phyloP scores from a whole-genome alignment of 2,888 invertebrate species.

The Dorcus parallelipipedus region DNA sequence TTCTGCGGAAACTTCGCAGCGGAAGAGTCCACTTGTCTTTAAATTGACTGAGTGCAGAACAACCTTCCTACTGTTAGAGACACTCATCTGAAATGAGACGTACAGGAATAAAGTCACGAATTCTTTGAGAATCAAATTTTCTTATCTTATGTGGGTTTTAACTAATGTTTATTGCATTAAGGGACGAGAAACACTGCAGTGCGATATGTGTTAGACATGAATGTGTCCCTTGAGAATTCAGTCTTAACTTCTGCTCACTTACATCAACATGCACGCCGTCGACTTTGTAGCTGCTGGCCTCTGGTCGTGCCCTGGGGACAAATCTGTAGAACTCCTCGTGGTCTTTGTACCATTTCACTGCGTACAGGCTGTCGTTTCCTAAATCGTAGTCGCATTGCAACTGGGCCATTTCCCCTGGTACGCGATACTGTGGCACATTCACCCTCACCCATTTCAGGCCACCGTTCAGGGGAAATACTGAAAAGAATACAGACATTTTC shows the following conservation, averaged over 20 bases:
- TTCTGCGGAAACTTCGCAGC: constrained; percentile 76
- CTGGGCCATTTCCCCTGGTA: constrained; percentile 45
- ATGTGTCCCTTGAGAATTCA: too few species aligned
- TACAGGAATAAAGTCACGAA: too few species aligned
- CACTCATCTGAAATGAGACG: constrained; percentile 55
- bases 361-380: constrained; percentile 64
- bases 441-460: constrained; percentile 46
- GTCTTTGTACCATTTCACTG: constrained; percentile 83
- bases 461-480: constrained; percentile 6
- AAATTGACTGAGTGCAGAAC: constrained; percentile 64
- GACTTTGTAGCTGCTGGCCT: constrained; percentile 66
- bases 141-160: too few species aligned
- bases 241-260: constrained; percentile 43
- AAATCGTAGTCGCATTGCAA: constrained; percentile 48
- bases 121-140: too few species aligned
- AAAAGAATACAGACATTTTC: background rate
- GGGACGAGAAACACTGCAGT: too few species aligned
- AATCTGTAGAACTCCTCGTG: constrained; percentile 80
- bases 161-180: too few species aligned
- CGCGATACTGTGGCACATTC: constrained; percentile 47
- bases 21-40: constrained; percentile 68
- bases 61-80: constrained; percentile 66
- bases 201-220: too few species aligned
- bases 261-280: constrained; percentile 69
- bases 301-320: constrained; percentile 69